These are phyloP conservation scores for Armadillidium nasatum DNA, from an alignment of 1,140 invertebrate genomes.

Conservation along the genomic window DNA sequence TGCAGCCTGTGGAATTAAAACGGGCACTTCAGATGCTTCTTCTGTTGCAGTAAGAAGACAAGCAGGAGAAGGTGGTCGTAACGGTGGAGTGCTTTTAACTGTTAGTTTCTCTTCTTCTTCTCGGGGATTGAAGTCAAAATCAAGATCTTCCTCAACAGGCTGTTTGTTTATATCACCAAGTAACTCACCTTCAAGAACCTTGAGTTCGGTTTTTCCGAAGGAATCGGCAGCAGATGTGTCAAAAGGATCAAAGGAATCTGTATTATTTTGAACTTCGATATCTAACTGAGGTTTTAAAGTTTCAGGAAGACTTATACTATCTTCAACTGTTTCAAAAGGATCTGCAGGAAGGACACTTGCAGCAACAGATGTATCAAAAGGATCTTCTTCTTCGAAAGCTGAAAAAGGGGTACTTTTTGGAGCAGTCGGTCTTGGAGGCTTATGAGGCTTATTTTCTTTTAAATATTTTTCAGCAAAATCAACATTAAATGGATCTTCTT, in stretches of 20 bases:
- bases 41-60: slow-evolving; percentile 38
- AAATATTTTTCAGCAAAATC: slow-evolving; percentile 62
- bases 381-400: slow-evolving; percentile 31
- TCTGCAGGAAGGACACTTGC: slow-evolving; percentile 33
- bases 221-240: slow-evolving; percentile 45
- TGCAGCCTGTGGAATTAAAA: slow-evolving; percentile 37
- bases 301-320: slow-evolving; percentile 38
- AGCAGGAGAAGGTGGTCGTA: slow-evolving; percentile 12
- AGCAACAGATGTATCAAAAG: slow-evolving; percentile 42
- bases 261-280: slow-evolving; percentile 26
- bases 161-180: slow-evolving; percentile 24
- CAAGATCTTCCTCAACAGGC: slow-evolving; percentile 51
- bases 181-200: slow-evolving; percentile 43
- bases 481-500: slow-evolving; percentile 77
- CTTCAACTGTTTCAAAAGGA: slow-evolving; percentile 37
- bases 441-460: slow-evolving; percentile 14
- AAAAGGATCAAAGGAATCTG: slow-evolving; percentile 45
- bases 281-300: slow-evolving; percentile 34
- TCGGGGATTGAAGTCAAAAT: slow-evolving; percentile 64
- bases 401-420: slow-evolving; percentile 26
- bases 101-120: slow-evolving; percentile 55
- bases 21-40: slow-evolving; percentile 26
- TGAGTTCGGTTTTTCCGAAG: slow-evolving; percentile 40
- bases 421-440: slow-evolving; percentile 30
- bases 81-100: slow-evolving; percentile 19